Base-by-base conservation (phyloP, 2,797 vertebrate genomes). In the Atherinosoma microstoma region DNA sequence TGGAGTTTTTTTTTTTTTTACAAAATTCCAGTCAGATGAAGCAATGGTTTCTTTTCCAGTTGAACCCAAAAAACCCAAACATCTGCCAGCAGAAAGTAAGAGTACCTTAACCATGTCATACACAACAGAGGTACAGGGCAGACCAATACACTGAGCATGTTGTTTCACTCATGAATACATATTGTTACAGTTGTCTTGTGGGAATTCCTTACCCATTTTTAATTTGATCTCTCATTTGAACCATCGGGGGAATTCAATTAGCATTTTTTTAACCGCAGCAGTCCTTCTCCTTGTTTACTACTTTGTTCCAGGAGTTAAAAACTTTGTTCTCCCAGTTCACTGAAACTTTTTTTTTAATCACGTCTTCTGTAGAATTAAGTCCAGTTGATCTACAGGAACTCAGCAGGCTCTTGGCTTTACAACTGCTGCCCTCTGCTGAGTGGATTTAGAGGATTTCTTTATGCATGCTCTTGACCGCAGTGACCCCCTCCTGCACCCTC, bases 361-460 rank as follows among this genome's bases (percentile, higher is more conserved):
- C 76, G 47, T 69, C 69, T 73, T 62, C 79, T 24, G 34, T 45
- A 75, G 58, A 81, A 75, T 67, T 32, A 62, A 30, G 70, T 85
- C 67, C 83, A 80, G 70, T 77, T 79, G 80, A 73, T 67, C 86
- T 73, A 73, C 73, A 77, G 77, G 67, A 87, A 83, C 71, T 9
- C 0, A 13, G 0, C 3, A 27, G 35, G 32, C 45, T 56, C 30
- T 58, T 20, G 20, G 32, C 63, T 10, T 3, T 32, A 47, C 29
- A 58, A 54, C 74, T 86, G 78, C 85, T 87, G 92, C 86, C 88
- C 85, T 51, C 91, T 91, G 79, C 82, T 80, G 91, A 47, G 47
- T 0, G 30, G 58, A 83, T 73, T 53, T 51, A 58, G 63, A 57
- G 24, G 13, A 18, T 62, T 0, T 1, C 4, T 57, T 30, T 53